These are phyloP conservation scores for Sorex maritimensis DNA, from an alignment of 2,797 vertebrate genomes.

Conservation along the genomic window DNA sequence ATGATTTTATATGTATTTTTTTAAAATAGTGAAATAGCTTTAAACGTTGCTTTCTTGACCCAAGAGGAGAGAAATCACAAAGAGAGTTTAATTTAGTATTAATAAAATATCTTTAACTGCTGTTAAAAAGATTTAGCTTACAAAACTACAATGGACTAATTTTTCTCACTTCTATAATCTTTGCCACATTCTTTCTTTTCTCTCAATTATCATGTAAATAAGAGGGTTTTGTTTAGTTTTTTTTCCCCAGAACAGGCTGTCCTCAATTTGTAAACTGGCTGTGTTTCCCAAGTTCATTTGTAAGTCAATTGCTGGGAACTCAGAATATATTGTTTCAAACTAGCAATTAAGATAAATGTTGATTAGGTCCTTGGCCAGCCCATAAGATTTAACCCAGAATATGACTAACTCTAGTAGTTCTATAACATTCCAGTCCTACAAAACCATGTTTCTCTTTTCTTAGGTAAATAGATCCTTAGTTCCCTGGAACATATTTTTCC, in stretches of 20 bases:
- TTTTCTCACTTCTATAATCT: background rate
- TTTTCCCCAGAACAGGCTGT: background rate
- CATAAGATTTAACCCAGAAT: background rate
- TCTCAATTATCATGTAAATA: slow-evolving; percentile 19
- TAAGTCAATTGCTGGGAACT: slow-evolving; percentile 33
- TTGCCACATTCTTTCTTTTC: background rate
- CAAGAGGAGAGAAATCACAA: background rate
- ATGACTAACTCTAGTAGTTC: background rate
- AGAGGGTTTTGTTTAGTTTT: background rate
- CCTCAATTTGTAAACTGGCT: slow-evolving; percentile 1
- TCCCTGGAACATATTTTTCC: background rate
- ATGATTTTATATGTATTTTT: no score
- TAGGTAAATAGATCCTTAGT: background rate
- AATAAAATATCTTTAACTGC: background rate
- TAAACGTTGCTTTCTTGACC: background rate
- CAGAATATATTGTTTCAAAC: slow-evolving; percentile 13
- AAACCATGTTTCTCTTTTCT: background rate
- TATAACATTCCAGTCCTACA: background rate
- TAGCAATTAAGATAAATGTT: slow-evolving; percentile 39
- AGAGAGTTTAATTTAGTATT: background rate
- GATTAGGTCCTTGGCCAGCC: background rate
- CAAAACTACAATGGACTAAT: background rate
- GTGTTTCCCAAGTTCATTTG: slow-evolving; percentile 29
- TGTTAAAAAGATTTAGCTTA: background rate
- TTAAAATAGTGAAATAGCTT: background rate